Evolutionary conservation across 2,797 vertebrate genomes (phyloP), one percentile per base, ranked within the genome.

Genomic region (Alectoris magna): DNA sequence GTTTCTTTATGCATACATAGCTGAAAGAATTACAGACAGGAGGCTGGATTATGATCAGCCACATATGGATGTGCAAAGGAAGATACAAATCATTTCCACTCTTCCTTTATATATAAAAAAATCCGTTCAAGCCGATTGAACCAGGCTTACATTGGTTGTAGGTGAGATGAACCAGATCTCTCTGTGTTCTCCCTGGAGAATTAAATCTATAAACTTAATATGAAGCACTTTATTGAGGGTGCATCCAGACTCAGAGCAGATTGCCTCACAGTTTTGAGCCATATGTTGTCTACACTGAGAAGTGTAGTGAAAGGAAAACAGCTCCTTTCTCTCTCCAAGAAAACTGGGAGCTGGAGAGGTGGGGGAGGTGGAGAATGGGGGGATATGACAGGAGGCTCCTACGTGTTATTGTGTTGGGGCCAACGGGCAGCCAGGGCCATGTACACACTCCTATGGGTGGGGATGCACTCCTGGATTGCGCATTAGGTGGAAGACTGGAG

Each of bases 241-340:
- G 49, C 71, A 67, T 84, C 70, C 77, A 91, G 95, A 95, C 90
- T 94, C 76, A 49, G 85, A 88, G 91, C 95, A 96, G 96, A 94
- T 94, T 96, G 94, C 56, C 59, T 93, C 93, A 79, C 93, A 91
- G 95, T 93, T 93, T 84, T 91, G 48, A 86, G 56, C 90, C 95
- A 93, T 96, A 93, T 96, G 94, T 95, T 96, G 93, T 94, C 94
- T 93, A 88, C 92, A 90, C 85, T 84, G 83, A 91, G 88, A 90
- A 94, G 64, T 73, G 12, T 60, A 72, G 73, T 69, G 89, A 89
- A 67, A 96, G 79, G 72, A 93, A 87, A 92, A 92, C 55, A 93
- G 51, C 51, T 95, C 92, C 76, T 29, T 85, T 94, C 64, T 91
- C 81, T 85, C 92, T 92, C 83, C 88, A 93, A 93, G 95, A 90